Evolutionary conservation across 2,888 invertebrate genomes (phyloP).

Genomic region (Aplocera efformata): DNA sequence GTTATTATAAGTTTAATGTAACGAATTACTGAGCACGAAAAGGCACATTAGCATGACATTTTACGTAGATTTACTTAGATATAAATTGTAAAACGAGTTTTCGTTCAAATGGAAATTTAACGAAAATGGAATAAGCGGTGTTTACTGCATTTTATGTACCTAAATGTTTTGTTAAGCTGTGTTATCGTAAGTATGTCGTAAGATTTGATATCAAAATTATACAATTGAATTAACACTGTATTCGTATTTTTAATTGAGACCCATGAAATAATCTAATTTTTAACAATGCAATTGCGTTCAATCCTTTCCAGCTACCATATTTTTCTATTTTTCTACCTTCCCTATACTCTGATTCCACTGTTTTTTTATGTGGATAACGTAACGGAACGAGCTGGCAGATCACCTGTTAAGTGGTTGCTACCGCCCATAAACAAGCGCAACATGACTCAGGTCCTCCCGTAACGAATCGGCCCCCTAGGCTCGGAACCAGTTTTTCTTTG

Average conservation of each 20-base stretch:
- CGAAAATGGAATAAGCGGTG: slow-evolving; percentile 14
- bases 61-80: slow-evolving; percentile 21
- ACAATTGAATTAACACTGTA: slow-evolving; percentile 60
- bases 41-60: slow-evolving; percentile 39
- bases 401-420: no score
- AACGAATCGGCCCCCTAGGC: no score
- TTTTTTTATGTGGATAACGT: no score
- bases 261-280: no score
- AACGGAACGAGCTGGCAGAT: no score
- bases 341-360: no score
- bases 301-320: no score
- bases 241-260: background rate
- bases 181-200: slow-evolving; percentile 57
- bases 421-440: no score
- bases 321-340: no score
- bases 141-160: slow-evolving; percentile 30
- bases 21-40: slow-evolving; percentile 34
- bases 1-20: slow-evolving; percentile 9
- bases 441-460: no score
- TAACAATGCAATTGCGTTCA: no score
- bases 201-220: slow-evolving; percentile 78
- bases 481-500: no score
- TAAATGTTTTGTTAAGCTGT: slow-evolving; percentile 60
- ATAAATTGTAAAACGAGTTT: slow-evolving; percentile 15
- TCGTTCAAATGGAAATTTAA: slow-evolving; percentile 4